Evolutionary conservation across 1,140 invertebrate species (phyloP), one percentile per base, ranked within the genome.

Genomic region (Xylocopa sonorina): DNA sequence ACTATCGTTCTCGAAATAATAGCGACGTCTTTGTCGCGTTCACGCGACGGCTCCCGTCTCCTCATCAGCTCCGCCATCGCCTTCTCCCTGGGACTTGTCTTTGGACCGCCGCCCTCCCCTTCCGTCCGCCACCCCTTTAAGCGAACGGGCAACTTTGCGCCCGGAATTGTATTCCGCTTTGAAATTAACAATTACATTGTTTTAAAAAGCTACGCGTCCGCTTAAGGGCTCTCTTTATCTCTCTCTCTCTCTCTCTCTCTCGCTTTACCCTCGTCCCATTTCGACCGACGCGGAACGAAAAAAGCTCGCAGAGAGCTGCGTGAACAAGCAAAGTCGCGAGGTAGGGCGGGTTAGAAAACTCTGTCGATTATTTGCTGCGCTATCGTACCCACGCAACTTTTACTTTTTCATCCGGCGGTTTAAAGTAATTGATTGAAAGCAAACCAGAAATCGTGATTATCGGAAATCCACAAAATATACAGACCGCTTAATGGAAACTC

Each of bases 101-200:
- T 71, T 60, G 43, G 9, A n/a, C n/a, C n/a, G n/a, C 14, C 64
- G 21, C 51, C 21, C 72, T 46, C 62, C 34, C 21, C 32, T n/a
- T 38, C 38, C 48, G 57, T n/a, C 51, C 69, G 34, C 63, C 77
- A n/a, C 60, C 55, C 46, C 73, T 86, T 85, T 82, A 80, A 82
- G 51, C 21, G 69, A 77, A 50, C 76, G 34, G 38, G 66, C 57
- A 87, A 87, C 81, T 87, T 87, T 72, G 81, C 68, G 71, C 50
- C 75, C 58, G 67, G 80, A 87, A 88, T 85, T 88, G 87, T 85
- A 81, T 87, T 83, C 53, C 82, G 75, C 72, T 78, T 83, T 66
- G 78, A 85, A 88, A 87, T 88, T 88, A 87, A 88, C 86, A 88
- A 83, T 88, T 87, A 87, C 74, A 80, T 86, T 85, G 86, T 85